Base-by-base conservation (phyloP, 2,113 vertebrate genomes). In the Sylvietta virens region DNA sequence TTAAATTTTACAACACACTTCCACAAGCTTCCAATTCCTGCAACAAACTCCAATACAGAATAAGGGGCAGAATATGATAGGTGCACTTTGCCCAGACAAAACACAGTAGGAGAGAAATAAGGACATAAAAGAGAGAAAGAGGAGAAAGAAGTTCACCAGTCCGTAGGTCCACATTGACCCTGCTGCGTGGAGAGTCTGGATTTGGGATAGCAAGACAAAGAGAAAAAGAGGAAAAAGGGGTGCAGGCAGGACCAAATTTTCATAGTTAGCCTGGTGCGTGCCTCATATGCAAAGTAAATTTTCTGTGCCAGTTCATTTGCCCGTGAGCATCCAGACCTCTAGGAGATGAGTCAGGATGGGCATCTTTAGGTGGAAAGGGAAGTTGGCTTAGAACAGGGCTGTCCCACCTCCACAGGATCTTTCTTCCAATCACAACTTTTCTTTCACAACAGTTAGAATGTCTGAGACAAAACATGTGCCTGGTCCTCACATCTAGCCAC, bases 241-340 rank as follows among this genome's bases (percentile, higher is more conserved):
- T 27, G 40, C 18, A 64, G 48, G 23, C 3, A 39, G 19, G 19
- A 47, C 15, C 7, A 73, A 64, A 10, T 45, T 54, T 54, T 73
- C 27, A 28, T 54, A 39, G 28, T 15, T n/a, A 73, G 28, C 15
- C n/a, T 39, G 28, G 15, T 64, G 18, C 28, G 19, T 18, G 10
- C 7, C 58, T 47, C 69, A 39, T 23, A 54, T 1, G 10, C 5
- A 64, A 54, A 84, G 18, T 28, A 39, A 27, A 19, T 10, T 64
- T 73, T 72, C 47, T 45, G 14, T 31, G 21, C 13, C 33, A 64
- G 27, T 72, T 45, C 2, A 1, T 27, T 45, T 0, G 0, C 14
- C 27, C 58, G 33, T 28, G 9, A 17, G 2, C 28, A 72, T 44
- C 39, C 28, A 72, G 39, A 53, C 11, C 14, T 39, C 48, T 33